Conservation (phyloP, 2,888 invertebrate species). For the Ganaspis brasiliensis region DNA sequence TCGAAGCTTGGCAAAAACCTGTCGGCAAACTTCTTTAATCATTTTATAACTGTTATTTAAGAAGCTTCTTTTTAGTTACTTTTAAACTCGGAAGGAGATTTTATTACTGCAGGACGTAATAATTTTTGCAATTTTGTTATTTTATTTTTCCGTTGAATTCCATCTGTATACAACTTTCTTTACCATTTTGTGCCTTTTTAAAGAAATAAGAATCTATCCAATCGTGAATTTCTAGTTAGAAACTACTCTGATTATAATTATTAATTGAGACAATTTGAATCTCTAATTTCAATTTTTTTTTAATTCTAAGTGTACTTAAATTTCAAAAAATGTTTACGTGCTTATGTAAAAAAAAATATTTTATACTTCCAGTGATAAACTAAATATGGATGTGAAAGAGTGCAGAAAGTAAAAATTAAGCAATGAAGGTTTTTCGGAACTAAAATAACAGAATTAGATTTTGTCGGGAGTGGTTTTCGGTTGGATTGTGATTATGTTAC, state of each 20-base stretch:
- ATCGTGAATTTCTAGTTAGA: too few relatives aligned
- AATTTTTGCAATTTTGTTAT: not conserved
- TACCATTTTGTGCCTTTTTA: too few relatives aligned
- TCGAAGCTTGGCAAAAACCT: slow-evolving; percentile 19
- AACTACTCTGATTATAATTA: too few relatives aligned
- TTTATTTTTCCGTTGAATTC: not conserved
- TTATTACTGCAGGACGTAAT: not conserved
- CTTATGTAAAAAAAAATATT: too few relatives aligned
- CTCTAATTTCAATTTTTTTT: too few relatives aligned
- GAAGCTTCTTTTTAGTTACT: not conserved
- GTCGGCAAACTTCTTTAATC: slow-evolving; percentile 30
- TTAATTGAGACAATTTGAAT: too few relatives aligned
- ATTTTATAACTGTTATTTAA: slow-evolving; percentile 22
- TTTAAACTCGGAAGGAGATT: not conserved
- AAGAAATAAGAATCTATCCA: too few relatives aligned
- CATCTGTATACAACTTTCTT: too few relatives aligned
- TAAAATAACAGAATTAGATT: slow-evolving; percentile 32
- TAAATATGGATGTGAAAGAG: not conserved
- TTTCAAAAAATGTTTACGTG: too few relatives aligned
- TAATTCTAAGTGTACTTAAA: too few relatives aligned
- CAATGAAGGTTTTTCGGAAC: not conserved
- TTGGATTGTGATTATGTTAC: slow-evolving; percentile 72
- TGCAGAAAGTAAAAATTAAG: not conserved
- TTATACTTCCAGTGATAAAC: not conserved
- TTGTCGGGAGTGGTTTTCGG: slow-evolving; percentile 51